These are phyloP conservation scores for Orgyia antiqua DNA, from an alignment of 2,888 invertebrate species.

Conservation along the genomic window DNA sequence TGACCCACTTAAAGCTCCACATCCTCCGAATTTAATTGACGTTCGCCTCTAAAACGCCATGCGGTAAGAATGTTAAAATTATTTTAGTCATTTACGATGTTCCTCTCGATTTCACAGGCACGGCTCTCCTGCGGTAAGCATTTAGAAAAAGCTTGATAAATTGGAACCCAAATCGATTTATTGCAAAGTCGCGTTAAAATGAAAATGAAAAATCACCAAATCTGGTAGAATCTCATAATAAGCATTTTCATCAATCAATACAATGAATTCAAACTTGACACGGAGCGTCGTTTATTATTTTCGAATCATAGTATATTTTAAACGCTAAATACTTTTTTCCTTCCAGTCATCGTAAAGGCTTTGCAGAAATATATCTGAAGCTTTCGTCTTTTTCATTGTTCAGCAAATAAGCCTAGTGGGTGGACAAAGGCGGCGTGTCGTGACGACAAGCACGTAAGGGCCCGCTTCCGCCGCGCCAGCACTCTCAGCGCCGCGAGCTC, in stretches of 20 bases:
- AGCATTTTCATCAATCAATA: slow-evolving; percentile 69
- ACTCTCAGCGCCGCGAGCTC: slow-evolving; percentile 52
- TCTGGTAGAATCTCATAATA: slow-evolving; percentile 59
- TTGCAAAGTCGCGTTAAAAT: slow-evolving; percentile 52
- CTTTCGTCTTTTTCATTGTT: slow-evolving; percentile 74
- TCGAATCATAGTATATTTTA: slow-evolving; percentile 48
- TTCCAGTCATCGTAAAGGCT: slow-evolving; percentile 34
- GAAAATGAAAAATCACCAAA: slow-evolving; percentile 67
- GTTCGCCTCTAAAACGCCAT: slow-evolving; percentile 33
- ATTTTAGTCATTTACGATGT: slow-evolving; percentile 44
- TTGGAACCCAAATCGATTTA: slow-evolving; percentile 62
- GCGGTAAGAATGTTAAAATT: slow-evolving; percentile 51
- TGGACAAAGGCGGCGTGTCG: slow-evolving; percentile 74
- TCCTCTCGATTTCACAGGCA: slow-evolving; percentile 55
- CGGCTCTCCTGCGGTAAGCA: slow-evolving; percentile 45
- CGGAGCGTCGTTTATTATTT: slow-evolving; percentile 46
- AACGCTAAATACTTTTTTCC: slow-evolving; percentile 42
- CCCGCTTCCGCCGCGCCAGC: slow-evolving; percentile 73
- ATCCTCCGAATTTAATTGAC: slow-evolving; percentile 46
- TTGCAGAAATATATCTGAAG: slow-evolving; percentile 55
- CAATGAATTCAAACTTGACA: slow-evolving; percentile 52
- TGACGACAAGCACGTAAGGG: slow-evolving; percentile 69
- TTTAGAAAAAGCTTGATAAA: slow-evolving; percentile 65
- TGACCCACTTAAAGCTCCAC: slow-evolving; percentile 33
- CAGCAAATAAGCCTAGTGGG: slow-evolving; percentile 77